Evolutionary conservation across 2,888 invertebrate species (phyloP).

Genomic region (Acleris laterana): DNA sequence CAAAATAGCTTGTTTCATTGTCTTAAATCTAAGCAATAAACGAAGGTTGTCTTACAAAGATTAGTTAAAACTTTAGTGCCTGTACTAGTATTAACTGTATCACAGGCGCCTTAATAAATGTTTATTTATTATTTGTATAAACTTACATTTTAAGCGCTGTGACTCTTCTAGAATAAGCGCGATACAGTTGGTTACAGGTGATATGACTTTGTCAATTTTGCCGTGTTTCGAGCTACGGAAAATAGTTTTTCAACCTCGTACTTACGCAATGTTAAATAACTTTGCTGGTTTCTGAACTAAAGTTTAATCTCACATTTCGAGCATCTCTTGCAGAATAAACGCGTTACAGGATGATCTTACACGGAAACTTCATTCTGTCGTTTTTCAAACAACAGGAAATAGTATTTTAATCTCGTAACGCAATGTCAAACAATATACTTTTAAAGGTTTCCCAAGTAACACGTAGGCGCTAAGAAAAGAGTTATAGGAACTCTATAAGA

Average conservation of each 20-base stretch:
- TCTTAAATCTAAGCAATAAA: no score
- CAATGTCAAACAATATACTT: no score
- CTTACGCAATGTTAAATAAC: no score
- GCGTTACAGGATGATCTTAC: constrained; percentile 12
- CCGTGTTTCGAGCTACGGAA: no score
- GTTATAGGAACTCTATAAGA: no score
- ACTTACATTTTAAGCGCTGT: background rate
- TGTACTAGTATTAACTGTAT: no score
- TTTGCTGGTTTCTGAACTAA: background rate
- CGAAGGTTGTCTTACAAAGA: background rate
- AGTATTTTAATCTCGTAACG: background rate
- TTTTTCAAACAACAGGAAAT: no score
- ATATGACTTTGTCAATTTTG: background rate
- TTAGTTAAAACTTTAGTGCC: background rate
- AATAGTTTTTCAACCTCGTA: background rate
- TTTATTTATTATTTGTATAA: background rate
- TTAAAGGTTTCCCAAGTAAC: no score
- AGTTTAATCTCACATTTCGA: background rate
- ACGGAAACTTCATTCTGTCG: background rate
- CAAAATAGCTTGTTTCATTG: no score
- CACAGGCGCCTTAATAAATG: no score
- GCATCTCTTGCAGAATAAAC: constrained; percentile 1
- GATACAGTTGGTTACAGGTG: constrained; percentile 21
- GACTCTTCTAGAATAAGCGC: constrained; percentile 4
- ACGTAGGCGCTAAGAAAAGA: no score